These are phyloP conservation scores for Pygocentrus nattereri DNA, from an alignment of 2,797 vertebrate species.

Conservation along the genomic window DNA sequence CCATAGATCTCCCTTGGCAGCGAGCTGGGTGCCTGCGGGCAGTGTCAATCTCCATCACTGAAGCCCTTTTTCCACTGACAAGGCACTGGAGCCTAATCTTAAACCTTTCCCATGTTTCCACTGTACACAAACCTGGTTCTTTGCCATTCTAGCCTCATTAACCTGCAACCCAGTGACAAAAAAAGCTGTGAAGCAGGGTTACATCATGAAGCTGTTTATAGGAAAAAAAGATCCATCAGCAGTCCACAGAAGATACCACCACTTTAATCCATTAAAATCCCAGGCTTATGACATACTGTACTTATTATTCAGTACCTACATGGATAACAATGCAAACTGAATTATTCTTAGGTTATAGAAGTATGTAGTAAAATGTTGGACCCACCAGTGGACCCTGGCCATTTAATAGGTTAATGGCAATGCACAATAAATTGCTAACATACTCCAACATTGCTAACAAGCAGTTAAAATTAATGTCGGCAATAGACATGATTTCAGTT, in stretches of 20 bases:
- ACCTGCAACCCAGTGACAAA: neutral
- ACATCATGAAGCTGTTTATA: neutral
- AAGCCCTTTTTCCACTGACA: constrained; percentile 24
- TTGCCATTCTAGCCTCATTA: neutral
- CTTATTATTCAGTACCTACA: too few species aligned
- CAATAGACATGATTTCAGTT: too few species aligned
- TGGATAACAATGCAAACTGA: too few species aligned
- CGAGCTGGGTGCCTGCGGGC: constrained; percentile 5
- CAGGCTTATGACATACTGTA: too few species aligned
- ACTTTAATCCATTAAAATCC: too few species aligned
- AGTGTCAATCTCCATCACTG: constrained; percentile 1
- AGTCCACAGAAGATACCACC: neutral
- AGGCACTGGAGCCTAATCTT: constrained; percentile 5
- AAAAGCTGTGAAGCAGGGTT: neutral
- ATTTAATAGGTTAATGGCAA: too few species aligned
- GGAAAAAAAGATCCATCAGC: neutral
- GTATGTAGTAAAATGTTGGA: too few species aligned
- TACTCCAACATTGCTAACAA: too few species aligned
- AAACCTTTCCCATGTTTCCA: neutral
- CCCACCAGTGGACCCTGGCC: too few species aligned
- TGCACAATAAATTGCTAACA: too few species aligned
- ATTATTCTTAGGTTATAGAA: too few species aligned
- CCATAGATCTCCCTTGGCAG: constrained; percentile 21
- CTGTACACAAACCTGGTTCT: neutral
- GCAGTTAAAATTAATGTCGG: too few species aligned